Base-by-base conservation (phyloP, 2,888 invertebrate species). In the Baccha elongata region DNA sequence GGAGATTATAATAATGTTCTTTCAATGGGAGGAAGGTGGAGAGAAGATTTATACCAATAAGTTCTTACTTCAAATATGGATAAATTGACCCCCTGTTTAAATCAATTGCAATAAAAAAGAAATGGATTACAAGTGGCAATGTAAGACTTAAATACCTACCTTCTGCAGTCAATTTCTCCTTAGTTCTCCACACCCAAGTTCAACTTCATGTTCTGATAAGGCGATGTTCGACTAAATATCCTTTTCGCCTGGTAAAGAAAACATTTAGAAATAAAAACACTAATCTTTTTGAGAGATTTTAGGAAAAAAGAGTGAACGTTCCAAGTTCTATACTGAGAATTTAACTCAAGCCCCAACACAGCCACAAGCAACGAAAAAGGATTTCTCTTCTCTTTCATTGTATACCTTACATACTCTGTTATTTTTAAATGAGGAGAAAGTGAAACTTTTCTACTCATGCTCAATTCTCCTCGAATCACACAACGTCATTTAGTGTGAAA, bases 201-300 rank as follows among this genome's bases (percentile, higher is more conserved):
- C 35, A 21, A 19, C 4, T 19, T 35, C 7, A 11, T n/a, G 11
- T 53, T 4, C 35, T 53, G 1, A 13, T n/a, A 21, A 21, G 8
- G 1, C 3, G 11, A 3, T 40, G n/a, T 15, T 55, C 42, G 52
- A 29, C 68, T 40, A 7, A n/a, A 48, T 42, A 46, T 62, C 64
- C 85, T 86, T 75, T 29, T 10, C 76, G 85, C 86, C 87, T 85
- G 85, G 37, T 85, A 50, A 1, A 37, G 13, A 35, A 69, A 86
- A 85, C 85, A 76, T 85, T 84, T 69, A 68, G 84, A 87, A 85
- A 85, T 78, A 86, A 87, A 86, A 85, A 83, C 83, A 85, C 50
- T 19, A 53, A 19, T 13, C 35, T 48, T 48, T 19, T 46, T 37
- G 32, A 71, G 55, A 71, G 64, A 29, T 64, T 85, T 80, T 81